Evolutionary conservation across 1,140 invertebrate genomes (phyloP).

Genomic region (Spodoptera litura): DNA sequence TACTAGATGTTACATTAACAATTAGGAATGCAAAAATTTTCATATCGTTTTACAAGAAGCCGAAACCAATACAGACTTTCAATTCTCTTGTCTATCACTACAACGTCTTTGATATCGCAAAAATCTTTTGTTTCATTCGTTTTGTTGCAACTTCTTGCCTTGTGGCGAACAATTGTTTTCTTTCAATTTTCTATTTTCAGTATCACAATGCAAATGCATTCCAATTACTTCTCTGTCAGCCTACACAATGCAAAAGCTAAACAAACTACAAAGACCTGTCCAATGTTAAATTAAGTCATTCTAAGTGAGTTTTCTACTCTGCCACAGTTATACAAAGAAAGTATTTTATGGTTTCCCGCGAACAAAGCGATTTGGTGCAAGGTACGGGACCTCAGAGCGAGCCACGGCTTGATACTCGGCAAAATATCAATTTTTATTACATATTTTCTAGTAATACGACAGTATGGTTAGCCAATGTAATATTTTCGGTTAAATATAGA

Average conservation of each 20-base stretch:
- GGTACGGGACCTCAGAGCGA: background rate
- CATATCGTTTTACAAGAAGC: no score
- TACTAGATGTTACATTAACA: no score
- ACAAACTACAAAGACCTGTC: background rate
- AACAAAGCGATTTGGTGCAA: conserved; percentile 40
- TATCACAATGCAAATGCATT: no score
- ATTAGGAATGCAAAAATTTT: no score
- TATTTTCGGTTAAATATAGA: background rate
- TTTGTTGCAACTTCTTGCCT: no score
- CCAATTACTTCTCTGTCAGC: background rate
- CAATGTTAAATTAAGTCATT: conserved; percentile 22
- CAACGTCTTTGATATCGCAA: no score
- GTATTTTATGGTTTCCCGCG: conserved; percentile 36
- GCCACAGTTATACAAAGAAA: conserved; percentile 13
- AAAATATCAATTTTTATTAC: conserved; percentile 40
- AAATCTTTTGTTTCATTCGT: no score
- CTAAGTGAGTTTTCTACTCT: background rate
- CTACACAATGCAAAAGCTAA: background rate
- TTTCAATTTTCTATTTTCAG: no score
- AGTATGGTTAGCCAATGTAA: conserved; percentile 13
- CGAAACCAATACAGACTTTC: no score
- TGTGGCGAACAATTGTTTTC: no score
- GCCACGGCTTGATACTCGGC: background rate
- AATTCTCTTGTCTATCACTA: no score
- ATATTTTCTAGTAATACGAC: conserved; percentile 22